phyloP scores from a whole-genome alignment of 2,888 invertebrate species.

The Nymphalis urticae region DNA sequence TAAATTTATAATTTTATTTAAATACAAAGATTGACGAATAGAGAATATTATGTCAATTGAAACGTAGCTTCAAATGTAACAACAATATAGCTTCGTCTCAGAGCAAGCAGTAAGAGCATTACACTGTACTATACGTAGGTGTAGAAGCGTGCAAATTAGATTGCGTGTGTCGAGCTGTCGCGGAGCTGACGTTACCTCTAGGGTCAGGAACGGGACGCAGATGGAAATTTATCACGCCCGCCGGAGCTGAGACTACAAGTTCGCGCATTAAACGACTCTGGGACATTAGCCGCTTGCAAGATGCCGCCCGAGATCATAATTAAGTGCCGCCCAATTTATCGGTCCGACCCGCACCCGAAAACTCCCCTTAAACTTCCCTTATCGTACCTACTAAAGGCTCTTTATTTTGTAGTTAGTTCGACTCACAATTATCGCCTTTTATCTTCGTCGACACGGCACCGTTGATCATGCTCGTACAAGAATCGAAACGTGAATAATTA shows the following conservation, averaged over 20 bases:
- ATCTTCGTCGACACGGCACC: conserved; percentile 49
- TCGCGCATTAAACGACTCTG: conserved; percentile 81
- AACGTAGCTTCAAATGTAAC: neutral
- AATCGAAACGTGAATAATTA: conserved; percentile 27
- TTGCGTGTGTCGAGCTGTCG: conserved; percentile 22
- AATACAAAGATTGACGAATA: neutral
- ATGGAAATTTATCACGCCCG: conserved; percentile 80
- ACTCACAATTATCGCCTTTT: conserved; percentile 71
- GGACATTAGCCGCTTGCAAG: conserved; percentile 81
- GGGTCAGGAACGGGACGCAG: conserved; percentile 60
- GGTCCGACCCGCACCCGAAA: conserved; percentile 76
- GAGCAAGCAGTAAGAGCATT: conserved; percentile 1
- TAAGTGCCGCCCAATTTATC: conserved; percentile 82
- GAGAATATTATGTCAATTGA: neutral
- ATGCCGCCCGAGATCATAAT: conserved; percentile 82
- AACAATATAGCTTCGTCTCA: neutral
- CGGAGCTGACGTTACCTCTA: conserved; percentile 46
- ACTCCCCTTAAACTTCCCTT: conserved; percentile 79
- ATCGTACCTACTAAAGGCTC: conserved; percentile 77
- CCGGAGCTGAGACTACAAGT: conserved; percentile 77
- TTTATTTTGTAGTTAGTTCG: conserved; percentile 79
- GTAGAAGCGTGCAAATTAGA: conserved; percentile 40
- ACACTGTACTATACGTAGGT: conserved; percentile 15
- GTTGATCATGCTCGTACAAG: conserved; percentile 18
- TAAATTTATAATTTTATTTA: conserved; percentile 3